These are phyloP conservation scores for Harpalus rufipes DNA, from an alignment of 2,888 invertebrate genomes.

Conservation along the genomic window DNA sequence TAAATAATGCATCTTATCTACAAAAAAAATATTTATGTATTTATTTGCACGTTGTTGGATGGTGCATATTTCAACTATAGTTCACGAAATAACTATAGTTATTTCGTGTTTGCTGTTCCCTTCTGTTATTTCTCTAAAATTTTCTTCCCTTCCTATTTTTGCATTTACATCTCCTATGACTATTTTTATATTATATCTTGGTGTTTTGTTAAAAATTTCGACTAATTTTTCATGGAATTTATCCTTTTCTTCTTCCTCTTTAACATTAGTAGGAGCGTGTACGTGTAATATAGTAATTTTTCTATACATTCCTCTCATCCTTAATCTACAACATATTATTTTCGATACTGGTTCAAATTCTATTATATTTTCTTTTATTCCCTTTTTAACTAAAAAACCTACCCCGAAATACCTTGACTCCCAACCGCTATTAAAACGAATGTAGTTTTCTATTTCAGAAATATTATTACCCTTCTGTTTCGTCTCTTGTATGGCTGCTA, in stretches of 20 bases:
- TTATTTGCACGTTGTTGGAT: too few species aligned
- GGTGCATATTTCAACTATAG: too few species aligned
- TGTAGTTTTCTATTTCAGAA: too few species aligned
- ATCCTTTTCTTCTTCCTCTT: constrained; percentile 66
- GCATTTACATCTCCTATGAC: constrained; percentile 65
- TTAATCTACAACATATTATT: constrained; percentile 66
- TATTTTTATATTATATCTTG: constrained; percentile 64
- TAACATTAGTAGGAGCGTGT: constrained; percentile 67
- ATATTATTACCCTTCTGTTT: too few species aligned
- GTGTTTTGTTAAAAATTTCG: constrained; percentile 24
- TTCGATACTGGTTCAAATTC: constrained; percentile 65
- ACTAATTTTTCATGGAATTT: constrained; percentile 65
- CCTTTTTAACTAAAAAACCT: constrained; percentile 8
- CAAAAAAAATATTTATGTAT: too few species aligned
- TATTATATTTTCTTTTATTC: not conserved
- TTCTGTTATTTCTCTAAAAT: constrained; percentile 55
- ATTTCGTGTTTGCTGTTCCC: constrained; percentile 2
- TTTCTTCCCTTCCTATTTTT: constrained; percentile 58
- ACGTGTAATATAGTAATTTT: constrained; percentile 66
- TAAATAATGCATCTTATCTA: too few species aligned
- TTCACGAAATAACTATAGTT: too few species aligned
- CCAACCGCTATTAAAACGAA: too few species aligned
- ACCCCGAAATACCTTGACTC: too few species aligned
- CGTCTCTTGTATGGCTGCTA: too few species aligned
- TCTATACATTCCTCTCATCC: constrained; percentile 66